Conservation (phyloP, 2,113 vertebrate species). For the Tachysurus fulvidraco region DNA sequence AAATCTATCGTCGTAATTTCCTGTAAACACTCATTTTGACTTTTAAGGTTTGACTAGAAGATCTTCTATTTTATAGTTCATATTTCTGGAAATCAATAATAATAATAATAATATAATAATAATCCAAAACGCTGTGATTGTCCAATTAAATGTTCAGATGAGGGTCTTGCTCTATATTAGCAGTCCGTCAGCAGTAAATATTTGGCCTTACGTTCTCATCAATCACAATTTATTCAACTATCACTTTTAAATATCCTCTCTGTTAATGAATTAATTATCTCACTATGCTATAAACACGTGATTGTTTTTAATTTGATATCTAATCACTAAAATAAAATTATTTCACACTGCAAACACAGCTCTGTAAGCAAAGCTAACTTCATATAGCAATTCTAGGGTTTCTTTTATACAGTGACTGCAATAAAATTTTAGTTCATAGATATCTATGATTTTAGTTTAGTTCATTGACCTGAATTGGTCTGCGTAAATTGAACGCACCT, state of each 20-base stretch:
- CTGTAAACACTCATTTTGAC: neutral
- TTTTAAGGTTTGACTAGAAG: no score
- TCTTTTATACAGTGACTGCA: neutral
- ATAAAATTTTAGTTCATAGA: no score
- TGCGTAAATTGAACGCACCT: conserved; percentile 23
- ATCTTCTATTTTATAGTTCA: neutral
- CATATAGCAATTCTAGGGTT: neutral
- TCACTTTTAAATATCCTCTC: neutral
- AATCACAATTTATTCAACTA: neutral
- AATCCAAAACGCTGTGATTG: neutral
- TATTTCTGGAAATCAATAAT: neutral
- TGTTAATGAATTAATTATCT: no score
- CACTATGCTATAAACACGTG: neutral
- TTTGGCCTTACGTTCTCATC: neutral
- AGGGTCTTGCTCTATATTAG: no score
- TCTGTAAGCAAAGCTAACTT: neutral
- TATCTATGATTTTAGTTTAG: no score
- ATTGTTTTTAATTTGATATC: neutral
- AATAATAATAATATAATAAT: no score
- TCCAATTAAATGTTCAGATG: neutral
- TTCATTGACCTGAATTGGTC: neutral
- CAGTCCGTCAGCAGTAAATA: neutral
- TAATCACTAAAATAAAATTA: neutral
- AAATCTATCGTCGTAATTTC: neutral
- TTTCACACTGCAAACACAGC: neutral